These are phyloP conservation scores for Ellobius talpinus DNA, from an alignment of 2,113 vertebrate genomes.

Conservation along the genomic window DNA sequence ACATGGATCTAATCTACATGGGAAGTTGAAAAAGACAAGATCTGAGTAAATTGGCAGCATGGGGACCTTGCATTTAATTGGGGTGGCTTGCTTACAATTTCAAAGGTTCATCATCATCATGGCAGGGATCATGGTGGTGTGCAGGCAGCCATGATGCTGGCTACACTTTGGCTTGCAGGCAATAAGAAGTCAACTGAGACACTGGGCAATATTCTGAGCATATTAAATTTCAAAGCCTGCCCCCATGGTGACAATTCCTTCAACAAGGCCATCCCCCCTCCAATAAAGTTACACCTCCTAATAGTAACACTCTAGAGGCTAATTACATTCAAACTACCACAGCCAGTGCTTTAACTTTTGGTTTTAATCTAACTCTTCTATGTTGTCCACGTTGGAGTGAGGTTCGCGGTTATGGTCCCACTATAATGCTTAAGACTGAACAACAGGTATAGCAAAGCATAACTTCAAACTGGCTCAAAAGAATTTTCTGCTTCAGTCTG, in stretches of 20 bases:
- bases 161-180: not conserved
- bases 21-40: no score
- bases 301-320: not conserved
- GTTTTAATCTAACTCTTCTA: not conserved
- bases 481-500: not conserved
- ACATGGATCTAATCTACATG: no score
- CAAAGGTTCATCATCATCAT: not conserved
- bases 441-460: not conserved
- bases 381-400: not conserved
- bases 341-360: not conserved
- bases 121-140: not conserved
- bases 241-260: not conserved
- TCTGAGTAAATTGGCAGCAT: no score
- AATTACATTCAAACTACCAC: not conserved
- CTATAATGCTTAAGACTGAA: not conserved
- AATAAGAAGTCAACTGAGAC: not conserved
- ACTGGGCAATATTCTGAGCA: not conserved
- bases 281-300: not conserved
- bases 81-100: not conserved
- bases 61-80: not conserved
- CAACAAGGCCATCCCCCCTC: not conserved
- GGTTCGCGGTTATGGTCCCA: not conserved
- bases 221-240: not conserved
- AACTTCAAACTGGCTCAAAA: not conserved
- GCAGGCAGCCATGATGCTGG: not conserved